phyloP scores from a whole-genome alignment of 2,888 invertebrate genomes.

The Unio pictorum region DNA sequence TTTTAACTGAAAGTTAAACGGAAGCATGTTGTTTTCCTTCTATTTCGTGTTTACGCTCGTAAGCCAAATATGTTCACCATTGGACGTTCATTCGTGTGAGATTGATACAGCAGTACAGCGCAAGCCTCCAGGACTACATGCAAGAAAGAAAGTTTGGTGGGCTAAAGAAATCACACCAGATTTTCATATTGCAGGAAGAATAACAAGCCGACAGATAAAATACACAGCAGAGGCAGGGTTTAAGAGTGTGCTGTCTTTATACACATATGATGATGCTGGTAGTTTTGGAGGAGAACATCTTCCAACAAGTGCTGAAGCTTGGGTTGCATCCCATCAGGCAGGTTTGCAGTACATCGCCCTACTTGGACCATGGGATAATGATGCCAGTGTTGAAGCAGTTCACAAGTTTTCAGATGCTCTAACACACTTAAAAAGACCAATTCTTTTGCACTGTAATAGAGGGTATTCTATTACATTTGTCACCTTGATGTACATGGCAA shows the following conservation, averaged over 20 bases:
- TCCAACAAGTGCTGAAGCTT: constrained; percentile 45
- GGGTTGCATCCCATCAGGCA: constrained; percentile 36
- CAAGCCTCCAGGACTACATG: constrained; percentile 45
- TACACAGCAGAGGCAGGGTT: constrained; percentile 63
- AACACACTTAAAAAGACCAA: constrained; percentile 29
- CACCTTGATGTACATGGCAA: constrained; percentile 51
- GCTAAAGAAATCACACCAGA: constrained; percentile 59
- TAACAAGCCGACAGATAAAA: constrained; percentile 59
- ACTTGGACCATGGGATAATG: constrained; percentile 49
- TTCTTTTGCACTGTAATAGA: constrained; percentile 48
- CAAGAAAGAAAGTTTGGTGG: constrained; percentile 63
- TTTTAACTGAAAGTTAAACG: no score
- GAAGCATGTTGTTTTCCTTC: no score
- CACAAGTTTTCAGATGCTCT: constrained; percentile 39
- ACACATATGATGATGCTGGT: constrained; percentile 33
- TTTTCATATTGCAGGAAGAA: constrained; percentile 55
- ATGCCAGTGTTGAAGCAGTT: constrained; percentile 51
- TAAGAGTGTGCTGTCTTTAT: constrained; percentile 56
- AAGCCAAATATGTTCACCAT: no score
- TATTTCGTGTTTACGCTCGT: no score
- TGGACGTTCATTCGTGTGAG: background rate
- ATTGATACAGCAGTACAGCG: constrained; percentile 29
- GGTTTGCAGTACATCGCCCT: constrained; percentile 48
- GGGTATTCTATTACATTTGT: constrained; percentile 54
- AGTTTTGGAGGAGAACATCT: constrained; percentile 53